These are phyloP conservation scores for Eupithecia exiguata DNA, from an alignment of 2,888 invertebrate genomes.

Conservation along the genomic window DNA sequence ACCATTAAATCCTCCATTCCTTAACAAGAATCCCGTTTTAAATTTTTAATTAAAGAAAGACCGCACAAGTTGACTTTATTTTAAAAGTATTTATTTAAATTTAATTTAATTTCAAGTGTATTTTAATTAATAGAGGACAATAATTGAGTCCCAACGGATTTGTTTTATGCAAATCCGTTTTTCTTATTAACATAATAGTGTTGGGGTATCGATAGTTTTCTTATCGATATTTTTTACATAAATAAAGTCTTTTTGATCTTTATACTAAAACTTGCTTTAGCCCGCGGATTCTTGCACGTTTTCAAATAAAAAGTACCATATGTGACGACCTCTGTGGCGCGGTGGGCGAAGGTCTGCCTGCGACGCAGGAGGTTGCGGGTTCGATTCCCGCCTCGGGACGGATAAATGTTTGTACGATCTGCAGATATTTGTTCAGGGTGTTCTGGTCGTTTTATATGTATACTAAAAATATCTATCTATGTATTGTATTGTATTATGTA, in stretches of 20 bases:
- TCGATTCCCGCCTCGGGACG: too few species aligned
- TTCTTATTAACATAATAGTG: conserved; percentile 63
- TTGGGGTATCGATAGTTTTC: conserved; percentile 34
- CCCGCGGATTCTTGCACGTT: background rate
- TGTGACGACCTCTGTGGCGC: too few species aligned
- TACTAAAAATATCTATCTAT: too few species aligned
- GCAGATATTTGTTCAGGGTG: too few species aligned
- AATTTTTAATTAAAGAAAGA: conserved; percentile 40
- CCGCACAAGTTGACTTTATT: conserved; percentile 54
- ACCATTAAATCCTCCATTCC: conserved; percentile 3
- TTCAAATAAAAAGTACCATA: background rate
- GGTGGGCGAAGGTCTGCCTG: too few species aligned
- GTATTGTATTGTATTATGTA: too few species aligned
- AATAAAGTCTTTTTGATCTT: background rate
- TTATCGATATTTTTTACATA: background rate
- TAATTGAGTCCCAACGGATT: conserved; percentile 67
- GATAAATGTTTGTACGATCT: too few species aligned
- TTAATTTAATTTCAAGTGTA: conserved; percentile 25
- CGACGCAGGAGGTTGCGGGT: too few species aligned
- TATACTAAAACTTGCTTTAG: background rate
- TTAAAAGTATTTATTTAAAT: conserved; percentile 8
- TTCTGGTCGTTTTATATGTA: too few species aligned
- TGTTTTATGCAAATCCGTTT: conserved; percentile 71
- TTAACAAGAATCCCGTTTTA: conserved; percentile 26
- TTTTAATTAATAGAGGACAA: conserved; percentile 67